phyloP scores from a whole-genome alignment of 2,113 vertebrate genomes.

The Rhipidura dahli region DNA sequence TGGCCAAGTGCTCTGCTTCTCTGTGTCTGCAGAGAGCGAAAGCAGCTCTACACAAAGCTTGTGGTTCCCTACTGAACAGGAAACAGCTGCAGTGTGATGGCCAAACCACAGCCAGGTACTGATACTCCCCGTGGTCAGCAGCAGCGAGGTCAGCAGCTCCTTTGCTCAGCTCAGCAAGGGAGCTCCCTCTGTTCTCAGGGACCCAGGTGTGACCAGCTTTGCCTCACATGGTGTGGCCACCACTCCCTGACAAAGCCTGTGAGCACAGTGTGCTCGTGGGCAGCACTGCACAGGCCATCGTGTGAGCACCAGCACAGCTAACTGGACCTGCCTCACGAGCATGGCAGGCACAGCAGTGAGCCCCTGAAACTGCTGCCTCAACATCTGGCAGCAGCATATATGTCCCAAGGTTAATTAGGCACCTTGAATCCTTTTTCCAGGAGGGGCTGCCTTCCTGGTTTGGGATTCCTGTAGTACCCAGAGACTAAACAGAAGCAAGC shows the following conservation, averaged over 20 bases:
- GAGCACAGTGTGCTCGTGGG: accelerated
- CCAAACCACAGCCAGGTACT: not conserved
- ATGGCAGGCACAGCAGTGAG: not conserved
- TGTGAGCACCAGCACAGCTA: accelerated
- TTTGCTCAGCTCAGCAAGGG: accelerated
- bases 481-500: not conserved
- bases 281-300: accelerated
- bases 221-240: accelerated
- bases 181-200: not conserved
- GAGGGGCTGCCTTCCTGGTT: not conserved
- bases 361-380: not conserved
- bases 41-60: not conserved
- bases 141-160: not conserved
- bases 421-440: not conserved
- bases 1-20: not conserved
- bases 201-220: accelerated
- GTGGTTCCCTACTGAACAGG: not conserved
- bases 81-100: not conserved
- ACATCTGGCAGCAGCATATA: not conserved
- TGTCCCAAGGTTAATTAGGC: not conserved
- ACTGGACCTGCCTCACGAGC: not conserved
- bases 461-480: not conserved
- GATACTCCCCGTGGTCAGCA: accelerated
- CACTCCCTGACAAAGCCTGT: accelerated
- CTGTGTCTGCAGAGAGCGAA: not conserved